Conservation (phyloP, 2,113 vertebrate genomes). For the Passer domesticus region DNA sequence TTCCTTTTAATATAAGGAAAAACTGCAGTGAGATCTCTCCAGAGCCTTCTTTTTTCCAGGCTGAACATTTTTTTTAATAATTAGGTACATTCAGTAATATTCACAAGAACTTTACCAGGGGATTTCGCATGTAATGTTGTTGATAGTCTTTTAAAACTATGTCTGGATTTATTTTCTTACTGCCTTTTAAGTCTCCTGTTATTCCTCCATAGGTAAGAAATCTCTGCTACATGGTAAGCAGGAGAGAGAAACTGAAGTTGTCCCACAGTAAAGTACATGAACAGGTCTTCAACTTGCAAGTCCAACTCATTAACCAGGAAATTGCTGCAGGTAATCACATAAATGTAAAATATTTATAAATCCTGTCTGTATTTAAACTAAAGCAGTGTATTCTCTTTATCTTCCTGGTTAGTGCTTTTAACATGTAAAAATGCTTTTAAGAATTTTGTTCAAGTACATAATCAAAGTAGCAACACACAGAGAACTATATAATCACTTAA, state of each 20-base stretch:
- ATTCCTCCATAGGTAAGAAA: conserved; percentile 88
- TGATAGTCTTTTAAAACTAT: not conserved
- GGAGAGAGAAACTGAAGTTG: conserved; percentile 96
- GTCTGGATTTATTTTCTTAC: not conserved
- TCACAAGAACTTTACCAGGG: not conserved
- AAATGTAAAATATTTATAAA: not conserved
- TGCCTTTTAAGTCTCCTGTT: not conserved
- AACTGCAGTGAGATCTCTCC: not conserved
- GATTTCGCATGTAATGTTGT: not conserved
- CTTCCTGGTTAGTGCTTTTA: not conserved
- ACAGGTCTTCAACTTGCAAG: conserved; percentile 93
- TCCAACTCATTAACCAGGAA: conserved; percentile 91
- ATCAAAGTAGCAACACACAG: not conserved
- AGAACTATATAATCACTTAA: not conserved
- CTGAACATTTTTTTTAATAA: not conserved
- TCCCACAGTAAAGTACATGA: conserved; percentile 94
- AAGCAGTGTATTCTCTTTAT: not conserved
- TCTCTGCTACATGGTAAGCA: conserved; percentile 98
- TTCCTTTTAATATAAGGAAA: not conserved
- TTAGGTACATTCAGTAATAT: not conserved
- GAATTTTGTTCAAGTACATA: not conserved
- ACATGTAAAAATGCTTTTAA: not conserved
- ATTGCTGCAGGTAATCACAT: conserved; percentile 75
- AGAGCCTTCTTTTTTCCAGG: not conserved
- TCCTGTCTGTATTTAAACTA: not conserved